Evolutionary conservation across 2,113 vertebrate genomes (phyloP).

Genomic region (Dinomys branickii): DNA sequence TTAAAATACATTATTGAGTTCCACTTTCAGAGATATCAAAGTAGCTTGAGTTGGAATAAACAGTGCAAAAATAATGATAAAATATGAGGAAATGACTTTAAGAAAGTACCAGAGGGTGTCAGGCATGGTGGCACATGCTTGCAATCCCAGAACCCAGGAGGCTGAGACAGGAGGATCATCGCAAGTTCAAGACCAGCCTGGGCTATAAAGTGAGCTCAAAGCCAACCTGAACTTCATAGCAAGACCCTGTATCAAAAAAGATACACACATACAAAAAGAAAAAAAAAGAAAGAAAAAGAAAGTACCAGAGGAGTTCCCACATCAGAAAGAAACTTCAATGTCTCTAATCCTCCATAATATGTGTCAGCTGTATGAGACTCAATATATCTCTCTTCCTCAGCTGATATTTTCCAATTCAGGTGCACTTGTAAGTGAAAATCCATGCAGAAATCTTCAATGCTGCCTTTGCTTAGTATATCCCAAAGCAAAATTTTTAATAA

Average conservation of each 20-base stretch:
- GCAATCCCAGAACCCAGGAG: no score
- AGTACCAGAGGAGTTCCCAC: not conserved
- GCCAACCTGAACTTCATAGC: no score
- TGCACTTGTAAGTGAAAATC: not conserved
- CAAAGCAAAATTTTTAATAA: not conserved
- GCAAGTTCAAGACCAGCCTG: no score
- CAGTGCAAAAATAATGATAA: not conserved
- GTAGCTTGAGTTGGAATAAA: not conserved
- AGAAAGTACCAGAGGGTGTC: not conserved
- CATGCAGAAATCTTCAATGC: not conserved
- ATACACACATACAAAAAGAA: no score
- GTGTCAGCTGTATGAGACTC: not conserved
- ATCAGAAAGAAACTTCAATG: not conserved
- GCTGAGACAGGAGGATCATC: no score
- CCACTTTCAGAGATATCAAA: not conserved
- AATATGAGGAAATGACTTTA: not conserved
- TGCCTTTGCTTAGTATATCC: not conserved
- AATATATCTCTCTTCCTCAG: not conserved
- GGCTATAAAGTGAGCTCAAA: no score
- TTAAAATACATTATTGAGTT: constrained; percentile 3
- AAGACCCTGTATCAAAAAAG: no score
- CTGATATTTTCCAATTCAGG: no score
- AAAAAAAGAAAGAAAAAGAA: no score
- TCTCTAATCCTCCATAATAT: not conserved
- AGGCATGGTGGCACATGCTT: no score